Evolutionary conservation across 2,888 invertebrate genomes (phyloP).

Genomic region (Nemapogon koenigi): DNA sequence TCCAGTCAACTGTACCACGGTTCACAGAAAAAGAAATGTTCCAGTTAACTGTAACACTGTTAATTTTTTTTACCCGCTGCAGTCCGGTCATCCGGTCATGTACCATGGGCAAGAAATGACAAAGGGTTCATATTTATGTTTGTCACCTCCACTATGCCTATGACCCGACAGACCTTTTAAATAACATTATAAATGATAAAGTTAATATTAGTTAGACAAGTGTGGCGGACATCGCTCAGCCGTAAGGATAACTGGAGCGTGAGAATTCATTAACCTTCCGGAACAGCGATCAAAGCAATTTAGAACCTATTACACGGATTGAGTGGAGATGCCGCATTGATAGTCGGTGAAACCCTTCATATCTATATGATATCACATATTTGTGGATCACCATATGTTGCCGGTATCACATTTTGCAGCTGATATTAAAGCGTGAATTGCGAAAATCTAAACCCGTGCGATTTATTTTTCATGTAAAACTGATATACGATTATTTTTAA

Average conservation of each 20-base stretch:
- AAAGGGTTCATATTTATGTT: too few relatives aligned
- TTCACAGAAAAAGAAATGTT: too few relatives aligned
- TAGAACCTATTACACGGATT: slow-evolving; percentile 40
- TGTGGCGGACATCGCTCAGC: slow-evolving; percentile 12
- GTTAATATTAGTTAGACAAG: slow-evolving; percentile 26
- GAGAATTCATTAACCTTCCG: slow-evolving; percentile 57
- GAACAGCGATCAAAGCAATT: slow-evolving; percentile 61
- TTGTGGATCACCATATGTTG: slow-evolving; percentile 7
- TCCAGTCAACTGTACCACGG: too few relatives aligned
- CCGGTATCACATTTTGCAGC: too few relatives aligned
- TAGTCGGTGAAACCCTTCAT: slow-evolving; percentile 3
- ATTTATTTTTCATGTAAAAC: too few relatives aligned
- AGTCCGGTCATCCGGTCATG: too few relatives aligned
- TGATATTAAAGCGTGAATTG: too few relatives aligned
- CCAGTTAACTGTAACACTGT: too few relatives aligned
- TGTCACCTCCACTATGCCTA: slow-evolving; percentile 1
- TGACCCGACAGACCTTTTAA: slow-evolving; percentile 10
- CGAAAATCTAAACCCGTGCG: too few relatives aligned
- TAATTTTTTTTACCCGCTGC: too few relatives aligned
- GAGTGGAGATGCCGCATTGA: slow-evolving; percentile 17
- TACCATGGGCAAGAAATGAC: too few relatives aligned
- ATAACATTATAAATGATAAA: slow-evolving; percentile 23
- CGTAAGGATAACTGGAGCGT: slow-evolving; percentile 43
- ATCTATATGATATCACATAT: slow-evolving; percentile 4
- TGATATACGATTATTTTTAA: too few relatives aligned